Evolutionary conservation across 2,888 invertebrate species (phyloP), one percentile per base, ranked within the genome.

Genomic region (Colostygia pectinataria): DNA sequence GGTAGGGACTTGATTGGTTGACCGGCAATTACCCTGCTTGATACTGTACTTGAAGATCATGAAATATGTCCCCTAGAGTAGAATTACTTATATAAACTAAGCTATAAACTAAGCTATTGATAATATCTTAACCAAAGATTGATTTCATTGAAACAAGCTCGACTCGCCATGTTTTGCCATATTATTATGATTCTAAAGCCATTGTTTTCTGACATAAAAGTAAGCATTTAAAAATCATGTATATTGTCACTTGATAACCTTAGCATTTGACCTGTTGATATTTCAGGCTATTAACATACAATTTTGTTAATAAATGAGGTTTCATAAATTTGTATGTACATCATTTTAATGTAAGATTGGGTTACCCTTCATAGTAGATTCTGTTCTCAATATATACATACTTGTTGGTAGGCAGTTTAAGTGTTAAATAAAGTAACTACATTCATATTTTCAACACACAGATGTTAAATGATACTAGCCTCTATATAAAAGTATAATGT

Each of bases 151-250:
- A 14, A 41, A 37, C 29, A 20, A 34, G 15, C 29, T 10, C 40
- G 29, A 29, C 34, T 10, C 12, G 51, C 45, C 45, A 47, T 47
- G 10, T 51, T 46, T 45, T 51, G 51, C 45, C 51, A 51, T 51
- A 45, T 45, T 10, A 27, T 39, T 29, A 36, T 45, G 29, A 32
- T 40, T 14, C 13, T 20, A 12, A n/a, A 18, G 20, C 6, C 13
- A 25, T 29, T 39, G 7, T 33, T 39, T 33, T 20, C 20, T 23
- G 18, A 33, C n/a, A 28, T 13, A n/a, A 23, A 6, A 27, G 10
- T 40, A 15, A 12, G 47, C 40, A 34, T 40, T 44, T 32, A 40
- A 46, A 10, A 23, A 27, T 14, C 5, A 27, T 46, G 7, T 37
- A 9, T 6, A 37, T 29, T 44, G 20, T 29, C 4, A 10, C 13